A percentile compares a stretch with the other conserved stretches of the same genome.
Evolutionary conservation across 2,113 vertebrate species (phyloP).

Genomic region (Hyaena hyaena): DNA sequence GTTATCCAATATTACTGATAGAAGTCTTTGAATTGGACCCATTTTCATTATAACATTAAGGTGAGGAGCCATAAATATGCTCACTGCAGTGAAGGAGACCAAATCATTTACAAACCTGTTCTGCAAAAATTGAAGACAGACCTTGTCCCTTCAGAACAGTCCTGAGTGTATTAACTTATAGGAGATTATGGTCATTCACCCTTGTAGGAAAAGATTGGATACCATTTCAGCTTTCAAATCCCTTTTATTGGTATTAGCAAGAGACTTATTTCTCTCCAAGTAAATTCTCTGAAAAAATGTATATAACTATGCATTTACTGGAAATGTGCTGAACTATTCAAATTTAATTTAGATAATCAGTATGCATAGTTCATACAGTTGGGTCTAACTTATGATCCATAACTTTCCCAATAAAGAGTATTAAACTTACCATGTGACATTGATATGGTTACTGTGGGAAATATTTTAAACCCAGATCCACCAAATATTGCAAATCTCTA

Average conservation of each 20-base stretch:
- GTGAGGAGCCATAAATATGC: conserved; percentile 72
- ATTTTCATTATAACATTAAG: conserved; percentile 77
- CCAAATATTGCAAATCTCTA: neutral
- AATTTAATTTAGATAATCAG: conserved; percentile 51
- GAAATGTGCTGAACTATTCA: conserved; percentile 63
- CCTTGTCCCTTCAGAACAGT: neutral
- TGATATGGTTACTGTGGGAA: neutral
- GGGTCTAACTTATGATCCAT: conserved; percentile 49
- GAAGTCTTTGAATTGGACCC: conserved; percentile 73
- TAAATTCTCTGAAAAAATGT: conserved; percentile 42
- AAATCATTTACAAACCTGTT: conserved; percentile 68
- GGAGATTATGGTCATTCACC: neutral
- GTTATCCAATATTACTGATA: conserved; percentile 64
- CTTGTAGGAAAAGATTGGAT: conserved; percentile 45
- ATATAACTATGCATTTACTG: conserved; percentile 48
- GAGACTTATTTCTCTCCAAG: conserved; percentile 65
- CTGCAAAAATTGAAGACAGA: conserved; percentile 59
- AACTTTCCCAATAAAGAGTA: neutral
- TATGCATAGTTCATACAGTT: neutral
- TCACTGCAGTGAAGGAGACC: conserved; percentile 67
- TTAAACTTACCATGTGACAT: neutral
- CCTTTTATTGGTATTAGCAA: conserved; percentile 58
- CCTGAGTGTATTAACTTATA: conserved; percentile 34
- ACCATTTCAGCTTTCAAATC: conserved; percentile 50
- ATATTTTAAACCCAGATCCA: neutral